These are phyloP conservation scores for Zootoca vivipara DNA, from an alignment of 2,113 vertebrate genomes.

Conservation along the genomic window DNA sequence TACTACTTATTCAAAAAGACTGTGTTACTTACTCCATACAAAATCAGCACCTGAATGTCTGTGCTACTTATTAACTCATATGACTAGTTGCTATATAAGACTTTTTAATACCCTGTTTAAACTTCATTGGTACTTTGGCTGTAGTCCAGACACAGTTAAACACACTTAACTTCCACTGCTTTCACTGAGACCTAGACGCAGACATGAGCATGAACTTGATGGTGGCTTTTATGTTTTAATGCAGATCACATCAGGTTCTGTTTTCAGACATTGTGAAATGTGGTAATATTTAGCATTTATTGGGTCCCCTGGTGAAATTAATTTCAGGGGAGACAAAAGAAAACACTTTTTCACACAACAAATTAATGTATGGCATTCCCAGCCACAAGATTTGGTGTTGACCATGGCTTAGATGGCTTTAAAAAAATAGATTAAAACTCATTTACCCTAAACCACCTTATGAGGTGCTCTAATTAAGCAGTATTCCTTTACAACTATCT, in stretches of 20 bases:
- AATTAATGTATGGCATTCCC: not conserved
- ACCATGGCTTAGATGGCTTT: not conserved
- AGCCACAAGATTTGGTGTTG: too few relatives aligned
- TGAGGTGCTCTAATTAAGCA: not conserved
- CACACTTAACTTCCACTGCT: not conserved
- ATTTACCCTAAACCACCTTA: not conserved
- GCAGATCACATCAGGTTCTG: accelerated
- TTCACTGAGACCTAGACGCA: not conserved
- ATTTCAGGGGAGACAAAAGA: not conserved
- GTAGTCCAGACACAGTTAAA: accelerated
- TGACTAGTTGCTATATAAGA: accelerated
- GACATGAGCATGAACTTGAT: too few relatives aligned
- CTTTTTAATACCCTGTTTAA: accelerated
- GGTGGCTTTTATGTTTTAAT: accelerated
- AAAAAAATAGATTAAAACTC: not conserved
- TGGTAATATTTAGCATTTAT: not conserved
- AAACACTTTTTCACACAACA: too few relatives aligned
- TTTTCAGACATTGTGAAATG: not conserved
- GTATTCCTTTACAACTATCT: not conserved
- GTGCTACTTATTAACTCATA: not conserved
- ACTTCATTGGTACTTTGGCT: accelerated
- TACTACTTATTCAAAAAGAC: not conserved
- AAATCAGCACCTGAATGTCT: not conserved
- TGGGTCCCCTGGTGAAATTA: not conserved
- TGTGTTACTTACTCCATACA: not conserved